A percentile compares a stretch with the other conserved stretches of the same genome.
Evolutionary conservation across 1,140 invertebrate genomes (phyloP).

Genomic region (Danaus plexippus): DNA sequence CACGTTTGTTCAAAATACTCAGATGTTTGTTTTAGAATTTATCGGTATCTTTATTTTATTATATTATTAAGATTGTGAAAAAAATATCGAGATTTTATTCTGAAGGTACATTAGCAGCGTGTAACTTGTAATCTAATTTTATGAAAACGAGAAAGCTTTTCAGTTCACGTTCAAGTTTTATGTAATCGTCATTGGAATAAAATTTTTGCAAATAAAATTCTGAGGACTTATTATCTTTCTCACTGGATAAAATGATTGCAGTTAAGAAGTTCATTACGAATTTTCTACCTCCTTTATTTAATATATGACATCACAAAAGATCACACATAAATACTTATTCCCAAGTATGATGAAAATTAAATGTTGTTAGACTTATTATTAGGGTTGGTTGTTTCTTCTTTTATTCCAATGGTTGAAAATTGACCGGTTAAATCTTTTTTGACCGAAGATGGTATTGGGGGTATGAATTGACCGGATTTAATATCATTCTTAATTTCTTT

Average conservation of each 20-base stretch:
- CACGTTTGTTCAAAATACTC: too few species aligned
- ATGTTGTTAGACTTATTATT: slow-evolving; percentile 17
- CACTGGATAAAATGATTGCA: too few species aligned
- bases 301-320: slow-evolving; percentile 4
- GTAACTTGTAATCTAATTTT: slow-evolving; percentile 16
- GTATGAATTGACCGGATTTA: slow-evolving; percentile 25
- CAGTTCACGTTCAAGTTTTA: slow-evolving; percentile 37
- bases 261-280: too few species aligned
- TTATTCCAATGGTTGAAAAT: slow-evolving; percentile 7
- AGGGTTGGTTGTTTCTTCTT: slow-evolving; percentile 8
- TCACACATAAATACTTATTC: slow-evolving; percentile 2
- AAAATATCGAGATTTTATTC: too few species aligned
- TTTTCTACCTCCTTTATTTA: neutral
- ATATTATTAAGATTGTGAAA: too few species aligned
- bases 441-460: slow-evolving; percentile 24
- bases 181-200: slow-evolving; percentile 28
- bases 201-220: slow-evolving; percentile 16
- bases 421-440: slow-evolving; percentile 38
- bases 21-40: too few species aligned
- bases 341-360: slow-evolving; percentile 10
- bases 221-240: slow-evolving; percentile 1
- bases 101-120: neutral
- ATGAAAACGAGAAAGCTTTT: slow-evolving; percentile 36
- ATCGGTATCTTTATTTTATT: too few species aligned
- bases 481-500: slow-evolving; percentile 40